Base-by-base conservation (phyloP, 1,140 invertebrate genomes). In the Drosophila arizonae region DNA sequence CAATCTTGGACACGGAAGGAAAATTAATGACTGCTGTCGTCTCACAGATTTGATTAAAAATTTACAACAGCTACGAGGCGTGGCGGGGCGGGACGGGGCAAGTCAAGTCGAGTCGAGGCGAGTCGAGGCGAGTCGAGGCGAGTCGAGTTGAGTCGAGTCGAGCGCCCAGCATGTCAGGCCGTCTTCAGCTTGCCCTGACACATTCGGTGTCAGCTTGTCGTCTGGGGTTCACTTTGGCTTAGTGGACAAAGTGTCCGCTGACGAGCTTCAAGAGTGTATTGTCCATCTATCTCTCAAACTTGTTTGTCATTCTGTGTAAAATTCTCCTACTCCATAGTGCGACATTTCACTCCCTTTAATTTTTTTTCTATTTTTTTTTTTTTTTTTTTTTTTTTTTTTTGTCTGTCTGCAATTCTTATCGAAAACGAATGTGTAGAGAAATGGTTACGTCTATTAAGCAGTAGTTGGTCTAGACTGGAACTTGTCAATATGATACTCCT, bases 21-120 rank as follows among this genome's bases (percentile, higher is more conserved):
- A 74, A 74, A 74, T 74, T 74, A 74, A 74, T 72, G 73, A 76
- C 56, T 61, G 55, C 62, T 76, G 73, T 72, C 73, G 68, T 61
- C 56, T 30, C 51, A 33, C 68, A 61, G 69, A 72, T 76, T 76
- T 76, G 73, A 72, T 76, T 72, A 76, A 76, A 74, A 72, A 76
- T 76, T 72, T 65, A 76, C 57, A 66, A 41, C 56, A 64, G 54
- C 1, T 10, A 8, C 36, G 3, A 39, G 36, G 10, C 36, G 36
- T 11, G 36, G 36, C 36, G 36, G 3, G 36, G 9, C 36, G 11
- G 11, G 36, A 0, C 2, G 11, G 2, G 10, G 9, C 36, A 3
- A 2, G 33, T 0, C 33, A 8, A 30, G 24, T 0, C 26, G 39
- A 56, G 58, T 1, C 6, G 28, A 39, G 36, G 11, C 10, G 11